Conservation (phyloP, 2,888 invertebrate genomes). For the Mesoligia furuncula region DNA sequence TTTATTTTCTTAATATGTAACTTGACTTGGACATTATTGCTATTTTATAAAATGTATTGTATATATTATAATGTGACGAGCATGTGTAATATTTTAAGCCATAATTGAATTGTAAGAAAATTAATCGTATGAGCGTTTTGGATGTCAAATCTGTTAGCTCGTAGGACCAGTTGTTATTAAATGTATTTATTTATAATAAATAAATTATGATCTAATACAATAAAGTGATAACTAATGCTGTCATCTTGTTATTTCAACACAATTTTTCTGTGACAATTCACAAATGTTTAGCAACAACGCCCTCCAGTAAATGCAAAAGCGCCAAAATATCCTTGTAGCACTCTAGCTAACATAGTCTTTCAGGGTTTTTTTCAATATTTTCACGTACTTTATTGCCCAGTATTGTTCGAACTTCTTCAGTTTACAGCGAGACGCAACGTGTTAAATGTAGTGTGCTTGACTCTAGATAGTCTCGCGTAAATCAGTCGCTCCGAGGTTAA, state of each 20-base stretch:
- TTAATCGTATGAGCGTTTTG: too few relatives aligned
- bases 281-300: neutral
- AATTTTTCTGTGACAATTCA: neutral
- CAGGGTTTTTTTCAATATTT: neutral
- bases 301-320: neutral
- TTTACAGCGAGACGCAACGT: constrained; percentile 62
- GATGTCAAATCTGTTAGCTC: too few relatives aligned
- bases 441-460: constrained; percentile 74
- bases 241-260: neutral
- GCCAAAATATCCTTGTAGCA: neutral
- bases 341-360: neutral
- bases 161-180: too few relatives aligned
- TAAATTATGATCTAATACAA: neutral
- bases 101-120: too few relatives aligned
- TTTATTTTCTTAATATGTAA: too few relatives aligned
- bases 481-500: constrained; percentile 72
- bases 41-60: too few relatives aligned
- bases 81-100: too few relatives aligned
- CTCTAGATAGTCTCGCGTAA: constrained; percentile 71
- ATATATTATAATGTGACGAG: too few relatives aligned
- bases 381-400: constrained; percentile 69
- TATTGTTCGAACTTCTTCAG: constrained; percentile 69
- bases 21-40: too few relatives aligned
- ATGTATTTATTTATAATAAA: too few relatives aligned
- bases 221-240: neutral